Evolutionary conservation across 1,140 invertebrate species (phyloP).

Genomic region (Steinernema feltiae): DNA sequence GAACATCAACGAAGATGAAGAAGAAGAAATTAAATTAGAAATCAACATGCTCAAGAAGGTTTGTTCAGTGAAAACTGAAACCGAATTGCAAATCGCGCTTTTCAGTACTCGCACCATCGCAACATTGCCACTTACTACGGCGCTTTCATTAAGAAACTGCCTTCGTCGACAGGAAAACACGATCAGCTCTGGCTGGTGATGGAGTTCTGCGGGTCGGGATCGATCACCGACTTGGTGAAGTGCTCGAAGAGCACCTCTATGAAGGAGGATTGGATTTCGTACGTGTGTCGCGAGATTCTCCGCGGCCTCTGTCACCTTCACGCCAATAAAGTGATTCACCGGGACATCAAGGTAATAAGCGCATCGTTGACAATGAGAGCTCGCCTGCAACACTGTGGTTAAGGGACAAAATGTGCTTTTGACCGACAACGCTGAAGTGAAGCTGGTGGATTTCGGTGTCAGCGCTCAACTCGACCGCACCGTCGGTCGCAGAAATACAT

Average conservation of each 20-base stretch:
- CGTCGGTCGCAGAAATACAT: constrained; percentile 95
- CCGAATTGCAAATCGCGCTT: constrained; percentile 26
- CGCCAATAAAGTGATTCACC: constrained; percentile 94
- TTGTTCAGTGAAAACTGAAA: constrained; percentile 15
- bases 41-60: constrained; percentile 94
- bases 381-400: background rate
- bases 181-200: constrained; percentile 94
- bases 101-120: constrained; percentile 90
- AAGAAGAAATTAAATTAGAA: constrained; percentile 99
- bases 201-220: constrained; percentile 99
- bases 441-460: constrained; percentile 99
- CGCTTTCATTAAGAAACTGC: constrained; percentile 98
- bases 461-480: constrained; percentile 97
- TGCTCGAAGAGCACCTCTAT: constrained; percentile 93
- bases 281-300: constrained; percentile 93
- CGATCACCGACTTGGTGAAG: constrained; percentile 97
- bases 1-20: constrained; percentile 99
- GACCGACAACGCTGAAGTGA: constrained; percentile 98
- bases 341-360: constrained; percentile 78
- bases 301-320: constrained; percentile 91
- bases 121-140: constrained; percentile 99
- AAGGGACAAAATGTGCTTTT: constrained; percentile 93
- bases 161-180: constrained; percentile 81
- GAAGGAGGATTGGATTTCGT: constrained; percentile 99
- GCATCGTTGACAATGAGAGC: too few species aligned